Evolutionary conservation across 1,140 invertebrate genomes (phyloP), one percentile per base, ranked within the genome.

Genomic region (Heterodera schachtii): DNA sequence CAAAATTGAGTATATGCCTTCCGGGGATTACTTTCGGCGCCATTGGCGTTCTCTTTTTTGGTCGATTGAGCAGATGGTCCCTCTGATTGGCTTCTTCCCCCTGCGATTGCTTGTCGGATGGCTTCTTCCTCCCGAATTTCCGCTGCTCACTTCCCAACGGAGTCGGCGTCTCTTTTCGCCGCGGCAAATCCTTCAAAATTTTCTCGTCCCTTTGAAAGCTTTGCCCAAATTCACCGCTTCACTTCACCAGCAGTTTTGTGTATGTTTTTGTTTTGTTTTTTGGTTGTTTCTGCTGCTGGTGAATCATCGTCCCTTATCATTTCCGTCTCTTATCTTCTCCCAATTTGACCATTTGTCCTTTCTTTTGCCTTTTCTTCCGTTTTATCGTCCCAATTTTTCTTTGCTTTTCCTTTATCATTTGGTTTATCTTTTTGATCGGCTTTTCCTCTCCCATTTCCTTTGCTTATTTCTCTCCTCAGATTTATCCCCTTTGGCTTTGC

Each of bases 401-500:
- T 41, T 78, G 16, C 9, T 31, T 31, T 31, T 31, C 31, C 31
- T 31, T 31, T 31, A 31, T 31, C 31, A 31, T 31, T 31, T 31
- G 31, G 0, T 31, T 31, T 31, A 31, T 31, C 31, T 31, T 31
- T 31, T 31, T 31, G 31, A 1, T 31, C 31, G 1, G 31, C 31
- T 31, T 31, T 31, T 1, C 31, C 31, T 31, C 31, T 31, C 31
- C 31, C 31, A 31, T 31, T 31, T 31, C 31, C 31, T 31, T 31
- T 31, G 31, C 31, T 31, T 31, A 31, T 31, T 31, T 76, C 77
- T 31, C 41, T 41, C 41, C 84, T 47, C 81, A 94, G 93, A 92
- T 95, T 44, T 95, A 95, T 89, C 94, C 94, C 0, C 90, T 95
- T 6, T 95, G 94, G 94, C 86, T 95, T 60, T 95, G 94, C 90